phyloP scores from a whole-genome alignment of 2,113 vertebrate species.

The Herpailurus yagouaroundi region DNA sequence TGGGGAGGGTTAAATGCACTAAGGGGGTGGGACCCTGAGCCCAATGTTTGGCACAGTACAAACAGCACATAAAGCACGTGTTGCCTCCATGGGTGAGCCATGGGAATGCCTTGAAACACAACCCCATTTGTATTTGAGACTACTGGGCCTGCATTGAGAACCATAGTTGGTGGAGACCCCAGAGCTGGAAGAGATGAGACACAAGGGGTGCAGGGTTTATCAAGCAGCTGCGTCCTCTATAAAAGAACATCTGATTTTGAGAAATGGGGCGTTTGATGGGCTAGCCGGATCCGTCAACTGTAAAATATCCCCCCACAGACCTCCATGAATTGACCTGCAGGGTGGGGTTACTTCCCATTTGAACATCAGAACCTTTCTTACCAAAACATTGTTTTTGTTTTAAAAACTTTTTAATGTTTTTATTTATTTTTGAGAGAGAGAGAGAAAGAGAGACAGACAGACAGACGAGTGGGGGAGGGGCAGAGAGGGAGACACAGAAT shows the following conservation, averaged over 20 bases:
- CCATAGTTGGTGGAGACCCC: background rate
- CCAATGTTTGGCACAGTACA: background rate
- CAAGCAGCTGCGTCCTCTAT: background rate
- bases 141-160: background rate
- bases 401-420: too few species aligned
- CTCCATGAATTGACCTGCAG: background rate
- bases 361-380: slow-evolving; percentile 4
- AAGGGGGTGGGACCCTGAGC: background rate
- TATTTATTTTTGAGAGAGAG: too few species aligned
- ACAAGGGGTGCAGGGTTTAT: background rate
- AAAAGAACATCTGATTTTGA: background rate
- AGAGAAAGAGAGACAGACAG: too few species aligned
- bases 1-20: background rate
- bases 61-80: background rate
- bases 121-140: background rate
- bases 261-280: background rate
- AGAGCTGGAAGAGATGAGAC: background rate
- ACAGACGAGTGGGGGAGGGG: too few species aligned
- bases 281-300: background rate
- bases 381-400: background rate
- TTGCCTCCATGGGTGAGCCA: background rate
- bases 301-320: background rate
- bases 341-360: background rate
- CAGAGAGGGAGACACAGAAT: too few species aligned
- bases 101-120: background rate